A percentile compares a stretch with the other conserved stretches of the same genome.
Evolutionary conservation across 2,888 invertebrate species (phyloP).

Genomic region (Callyntrura guangdongensis): DNA sequence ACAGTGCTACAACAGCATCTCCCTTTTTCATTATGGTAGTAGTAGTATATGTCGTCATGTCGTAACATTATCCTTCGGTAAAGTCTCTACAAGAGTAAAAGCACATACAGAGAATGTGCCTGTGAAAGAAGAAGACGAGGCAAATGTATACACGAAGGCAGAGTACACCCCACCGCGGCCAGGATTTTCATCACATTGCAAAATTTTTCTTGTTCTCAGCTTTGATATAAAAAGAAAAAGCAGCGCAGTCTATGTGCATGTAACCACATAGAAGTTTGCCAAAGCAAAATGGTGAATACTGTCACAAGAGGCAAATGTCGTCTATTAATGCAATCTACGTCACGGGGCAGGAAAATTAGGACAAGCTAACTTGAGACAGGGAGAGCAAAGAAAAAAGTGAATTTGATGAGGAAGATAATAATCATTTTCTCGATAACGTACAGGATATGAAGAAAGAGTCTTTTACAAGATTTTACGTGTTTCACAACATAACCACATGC

Average conservation of each 20-base stretch:
- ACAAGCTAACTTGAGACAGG: slow-evolving; percentile 46
- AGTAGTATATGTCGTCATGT: background rate
- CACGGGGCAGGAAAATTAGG: slow-evolving; percentile 70
- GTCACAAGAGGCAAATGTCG: slow-evolving; percentile 62
- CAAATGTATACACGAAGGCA: background rate
- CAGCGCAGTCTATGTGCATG: background rate
- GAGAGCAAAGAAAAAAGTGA: slow-evolving; percentile 51
- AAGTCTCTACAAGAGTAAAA: too few species aligned
- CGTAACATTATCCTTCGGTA: background rate
- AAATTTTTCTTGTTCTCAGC: background rate
- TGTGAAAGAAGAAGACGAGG: background rate
- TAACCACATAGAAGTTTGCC: background rate
- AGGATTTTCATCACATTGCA: slow-evolving; percentile 56
- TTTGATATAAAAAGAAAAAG: slow-evolving; percentile 52
- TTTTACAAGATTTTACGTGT: background rate
- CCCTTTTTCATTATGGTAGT: background rate
- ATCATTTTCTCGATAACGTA: background rate
- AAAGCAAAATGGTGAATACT: slow-evolving; percentile 34
- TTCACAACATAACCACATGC: too few species aligned
- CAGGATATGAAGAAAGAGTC: background rate
- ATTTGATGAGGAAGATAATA: slow-evolving; percentile 53
- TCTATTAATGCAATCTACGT: slow-evolving; percentile 73
- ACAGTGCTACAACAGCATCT: slow-evolving; percentile 32
- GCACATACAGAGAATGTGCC: too few species aligned
- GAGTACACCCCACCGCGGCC: background rate